Conservation (phyloP, 2,888 invertebrate species). For the Agrotis exclamationis region DNA sequence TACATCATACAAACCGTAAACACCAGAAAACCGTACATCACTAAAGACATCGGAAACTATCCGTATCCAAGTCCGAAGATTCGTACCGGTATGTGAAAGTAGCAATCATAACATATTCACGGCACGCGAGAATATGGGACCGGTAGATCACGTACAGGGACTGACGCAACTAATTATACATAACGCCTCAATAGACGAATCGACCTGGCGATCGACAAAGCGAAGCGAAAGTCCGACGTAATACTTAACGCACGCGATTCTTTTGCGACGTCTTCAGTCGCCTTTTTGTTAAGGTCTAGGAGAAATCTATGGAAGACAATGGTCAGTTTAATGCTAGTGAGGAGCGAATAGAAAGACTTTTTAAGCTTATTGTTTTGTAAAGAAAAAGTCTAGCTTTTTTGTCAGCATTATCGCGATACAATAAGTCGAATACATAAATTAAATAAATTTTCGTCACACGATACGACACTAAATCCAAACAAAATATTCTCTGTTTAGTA, state of each 20-base stretch:
- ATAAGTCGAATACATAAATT: neutral
- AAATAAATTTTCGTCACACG: neutral
- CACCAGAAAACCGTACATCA: constrained; percentile 35
- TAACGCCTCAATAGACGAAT: constrained; percentile 80
- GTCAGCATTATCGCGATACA: neutral
- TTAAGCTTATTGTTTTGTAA: neutral
- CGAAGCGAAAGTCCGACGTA: constrained; percentile 84
- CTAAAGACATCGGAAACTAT: constrained; percentile 49
- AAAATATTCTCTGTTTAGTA: neutral
- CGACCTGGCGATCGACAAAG: constrained; percentile 70
- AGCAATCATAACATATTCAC: constrained; percentile 83
- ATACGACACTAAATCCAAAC: neutral
- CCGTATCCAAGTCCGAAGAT: constrained; percentile 70
- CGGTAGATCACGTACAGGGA: constrained; percentile 84
- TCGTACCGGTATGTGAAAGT: constrained; percentile 85
- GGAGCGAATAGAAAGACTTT: neutral
- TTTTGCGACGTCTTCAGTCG: constrained; percentile 35
- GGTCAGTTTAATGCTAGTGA: neutral
- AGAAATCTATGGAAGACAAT: constrained; percentile 47
- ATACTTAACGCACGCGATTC: constrained; percentile 67
- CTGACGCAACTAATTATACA: constrained; percentile 89
- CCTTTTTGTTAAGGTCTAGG: constrained; percentile 26
- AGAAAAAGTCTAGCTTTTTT: neutral
- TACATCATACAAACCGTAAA: constrained; percentile 24
- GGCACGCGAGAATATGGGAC: constrained; percentile 81